These are phyloP conservation scores for Calcarius ornatus DNA, from an alignment of 2,113 vertebrate genomes.

Conservation along the genomic window DNA sequence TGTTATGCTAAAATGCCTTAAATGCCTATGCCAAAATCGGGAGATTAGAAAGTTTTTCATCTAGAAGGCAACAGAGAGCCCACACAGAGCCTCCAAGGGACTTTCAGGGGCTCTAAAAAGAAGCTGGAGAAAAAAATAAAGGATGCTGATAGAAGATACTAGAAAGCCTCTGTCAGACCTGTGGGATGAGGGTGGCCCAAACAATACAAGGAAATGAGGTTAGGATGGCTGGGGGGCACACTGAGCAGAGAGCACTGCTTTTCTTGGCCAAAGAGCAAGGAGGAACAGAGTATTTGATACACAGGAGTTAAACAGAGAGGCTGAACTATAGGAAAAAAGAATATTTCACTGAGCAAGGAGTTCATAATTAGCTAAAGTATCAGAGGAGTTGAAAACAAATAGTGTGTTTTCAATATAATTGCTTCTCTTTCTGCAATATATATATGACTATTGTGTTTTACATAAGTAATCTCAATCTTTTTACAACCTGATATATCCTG, in stretches of 20 bases:
- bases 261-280: neutral
- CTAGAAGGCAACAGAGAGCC: neutral
- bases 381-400: neutral
- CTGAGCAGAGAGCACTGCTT: neutral
- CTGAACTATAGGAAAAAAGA: neutral
- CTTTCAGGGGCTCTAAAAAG: neutral
- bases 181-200: neutral
- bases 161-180: neutral
- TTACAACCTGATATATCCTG: neutral
- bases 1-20: neutral
- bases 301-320: neutral
- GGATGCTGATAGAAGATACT: neutral
- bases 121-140: neutral
- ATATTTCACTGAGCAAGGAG: neutral
- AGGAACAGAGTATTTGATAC: neutral
- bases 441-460: neutral
- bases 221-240: neutral
- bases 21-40: neutral
- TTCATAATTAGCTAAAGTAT: neutral
- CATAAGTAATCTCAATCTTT: neutral
- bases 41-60: neutral
- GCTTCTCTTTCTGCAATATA: neutral
- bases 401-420: neutral
- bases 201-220: fast-evolving
- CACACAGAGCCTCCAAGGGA: neutral